Evolutionary conservation across 2,797 vertebrate genomes (phyloP), one percentile per base, ranked within the genome.

Genomic region (Otus scops): DNA sequence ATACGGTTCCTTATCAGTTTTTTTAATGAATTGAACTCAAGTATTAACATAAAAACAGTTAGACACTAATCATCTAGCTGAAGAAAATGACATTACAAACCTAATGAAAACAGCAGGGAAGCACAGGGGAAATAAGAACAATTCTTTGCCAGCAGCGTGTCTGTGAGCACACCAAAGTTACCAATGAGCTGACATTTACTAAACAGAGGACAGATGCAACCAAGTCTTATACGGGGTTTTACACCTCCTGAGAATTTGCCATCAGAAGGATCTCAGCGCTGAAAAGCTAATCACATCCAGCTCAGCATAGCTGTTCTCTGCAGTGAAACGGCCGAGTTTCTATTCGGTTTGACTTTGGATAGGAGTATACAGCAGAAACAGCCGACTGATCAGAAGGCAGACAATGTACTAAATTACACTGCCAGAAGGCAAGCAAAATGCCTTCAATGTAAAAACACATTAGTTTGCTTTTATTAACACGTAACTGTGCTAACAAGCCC

Each of bases 31-130:
- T 34, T 82, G 75, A 95, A 94, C 81, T 77, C 51, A 53, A 92
- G 85, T 70, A 96, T 96, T 96, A 96, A 95, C 92, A 97, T 53
- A 94, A 94, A 79, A 96, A 78, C 94, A 94, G 95, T 39, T 71
- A 94, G 96, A 93, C 13, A 34, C 92, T 96, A 94, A 97, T 96
- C 94, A 93, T 85, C 89, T 71, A 67, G 93, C 85, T 76, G 89
- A 91, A 74, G 69, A 89, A 97, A 96, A 92, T 71, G 64, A 24
- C 78, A 84, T 94, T 94, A 87, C 87, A 69, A 69, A 79, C 91
- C 89, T 97, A 93, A 95, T 88, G 85, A 88, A 95, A 96, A 85
- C 93, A 93, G 92, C 54, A 70, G 85, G 95, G 89, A 92, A 91
- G 84, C 91, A 77, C 30, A 45, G 32, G 89, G 87, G 87, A 94